phyloP scores from a whole-genome alignment of 64 coral and sea anemone genomes.

The Astreopora myriophthalma region DNA sequence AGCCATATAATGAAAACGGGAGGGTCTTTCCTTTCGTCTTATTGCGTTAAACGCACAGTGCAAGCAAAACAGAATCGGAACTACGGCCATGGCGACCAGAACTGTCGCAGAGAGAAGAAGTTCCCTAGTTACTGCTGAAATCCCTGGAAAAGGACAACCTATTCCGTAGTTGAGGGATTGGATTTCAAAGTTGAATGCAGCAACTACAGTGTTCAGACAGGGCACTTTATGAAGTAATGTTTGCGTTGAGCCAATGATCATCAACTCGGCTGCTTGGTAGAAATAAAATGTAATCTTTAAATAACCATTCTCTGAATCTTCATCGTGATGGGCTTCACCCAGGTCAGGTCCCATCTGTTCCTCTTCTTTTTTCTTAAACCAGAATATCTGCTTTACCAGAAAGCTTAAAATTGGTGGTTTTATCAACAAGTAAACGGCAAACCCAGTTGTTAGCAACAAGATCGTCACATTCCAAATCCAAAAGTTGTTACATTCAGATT shows the following conservation, averaged over 20 bases:
- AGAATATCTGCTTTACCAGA: constrained; percentile 31
- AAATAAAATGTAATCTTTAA: background rate
- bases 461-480: constrained; percentile 60
- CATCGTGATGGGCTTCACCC: background rate
- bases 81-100: background rate
- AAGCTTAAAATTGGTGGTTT: constrained; percentile 52
- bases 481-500: constrained; percentile 56
- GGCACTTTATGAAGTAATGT: background rate
- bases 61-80: constrained; percentile 5
- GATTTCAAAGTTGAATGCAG: constrained; percentile 18
- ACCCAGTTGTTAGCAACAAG: background rate
- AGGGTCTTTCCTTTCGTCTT: background rate
- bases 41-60: background rate
- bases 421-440: constrained; percentile 39
- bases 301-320: background rate
- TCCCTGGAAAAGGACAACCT: constrained; percentile 45
- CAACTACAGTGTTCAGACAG: background rate
- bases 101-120: constrained; percentile 57
- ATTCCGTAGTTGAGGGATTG: background rate
- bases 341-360: background rate
- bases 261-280: background rate
- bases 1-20: constrained; percentile 34
- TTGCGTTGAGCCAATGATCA: background rate
- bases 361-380: constrained; percentile 2
- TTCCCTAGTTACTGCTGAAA: constrained; percentile 31